A percentile compares a stretch with the other conserved stretches of the same genome.
Evolutionary conservation across 2,113 vertebrate species (phyloP).

Genomic region (Thymallus thymallus): DNA sequence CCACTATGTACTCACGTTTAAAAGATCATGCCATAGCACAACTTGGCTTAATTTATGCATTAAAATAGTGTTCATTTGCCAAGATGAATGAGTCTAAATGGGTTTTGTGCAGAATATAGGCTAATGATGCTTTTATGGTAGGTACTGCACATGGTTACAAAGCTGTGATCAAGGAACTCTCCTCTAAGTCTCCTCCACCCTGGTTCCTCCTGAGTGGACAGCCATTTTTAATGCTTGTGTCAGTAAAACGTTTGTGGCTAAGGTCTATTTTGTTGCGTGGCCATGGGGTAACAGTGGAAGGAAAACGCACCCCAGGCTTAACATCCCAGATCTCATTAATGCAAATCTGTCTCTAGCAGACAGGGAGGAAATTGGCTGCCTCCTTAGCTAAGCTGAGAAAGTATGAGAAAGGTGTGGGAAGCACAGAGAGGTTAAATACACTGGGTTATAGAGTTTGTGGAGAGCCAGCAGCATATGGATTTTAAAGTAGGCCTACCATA

Average conservation of each 20-base stretch:
- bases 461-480: constrained; percentile 6
- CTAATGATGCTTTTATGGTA: background rate
- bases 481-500: constrained; percentile 23
- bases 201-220: constrained; percentile 33
- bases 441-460: constrained; percentile 4
- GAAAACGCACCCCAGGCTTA: constrained; percentile 55
- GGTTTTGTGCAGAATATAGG: background rate
- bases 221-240: constrained; percentile 46
- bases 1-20: no score
- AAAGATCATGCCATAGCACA: background rate
- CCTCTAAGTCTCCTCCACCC: constrained; percentile 40
- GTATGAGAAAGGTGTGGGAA: constrained; percentile 38
- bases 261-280: constrained; percentile 44
- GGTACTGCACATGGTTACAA: background rate
- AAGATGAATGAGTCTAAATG: background rate
- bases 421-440: constrained; percentile 44
- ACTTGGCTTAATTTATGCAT: background rate
- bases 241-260: constrained; percentile 60
- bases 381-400: constrained; percentile 32
- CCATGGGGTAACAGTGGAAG: constrained; percentile 33
- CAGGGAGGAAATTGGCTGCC: constrained; percentile 53
- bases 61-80: background rate
- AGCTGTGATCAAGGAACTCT: background rate
- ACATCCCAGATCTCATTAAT: constrained; percentile 66
- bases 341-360: constrained; percentile 64